Base-by-base conservation (phyloP, 35 echinoderm and acorn worm genomes). In the Apostichopus californicus region DNA sequence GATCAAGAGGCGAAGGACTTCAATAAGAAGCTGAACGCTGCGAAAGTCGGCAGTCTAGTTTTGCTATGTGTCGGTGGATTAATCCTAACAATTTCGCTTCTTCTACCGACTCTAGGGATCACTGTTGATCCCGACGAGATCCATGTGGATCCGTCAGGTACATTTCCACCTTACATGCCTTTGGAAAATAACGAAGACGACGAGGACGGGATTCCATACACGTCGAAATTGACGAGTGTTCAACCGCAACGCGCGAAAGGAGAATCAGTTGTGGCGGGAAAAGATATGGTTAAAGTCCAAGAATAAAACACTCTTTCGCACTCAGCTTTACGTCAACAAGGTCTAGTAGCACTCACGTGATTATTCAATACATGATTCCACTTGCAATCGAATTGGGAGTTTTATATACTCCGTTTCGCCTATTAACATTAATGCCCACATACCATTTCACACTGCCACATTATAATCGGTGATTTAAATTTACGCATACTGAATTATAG, bases 171-270 rank as follows among this genome's bases (percentile, higher is more conserved):
- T n/a, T 99, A 96, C 52, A 93, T 99, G 95, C 95, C 97, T 25
- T 58, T 96, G 26, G 92, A 91, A 81, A 93, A 88, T 24, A 78
- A 73, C 25, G 83, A 95, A 7, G 95, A 96, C 54, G 75, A 90
- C 21, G 97, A 99, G 8, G 97, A 99, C n/a, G 95, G 95, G 12
- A 96, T 99, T 68, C 97, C 97, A 8, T 96, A 94, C 88, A 99
- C 97, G 5, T 96, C 97, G 21, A 93, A 95, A 56, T 79, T 99
- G 46, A 95, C 95, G 15, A 99, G 92, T 63, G 95, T 99, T 3
- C 97, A 99, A 65, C 97, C 97, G 23, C 79, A 92, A 25, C 75
- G 97, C 80, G 92, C 88, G 1, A 93, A 94, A 64, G 90, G 93
- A 22, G 95, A 96, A 55, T 80, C 93, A 5, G 93, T 96, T 56